Base-by-base conservation (phyloP, 2,113 vertebrate genomes). In the Tretioscincus oriximinensis region DNA sequence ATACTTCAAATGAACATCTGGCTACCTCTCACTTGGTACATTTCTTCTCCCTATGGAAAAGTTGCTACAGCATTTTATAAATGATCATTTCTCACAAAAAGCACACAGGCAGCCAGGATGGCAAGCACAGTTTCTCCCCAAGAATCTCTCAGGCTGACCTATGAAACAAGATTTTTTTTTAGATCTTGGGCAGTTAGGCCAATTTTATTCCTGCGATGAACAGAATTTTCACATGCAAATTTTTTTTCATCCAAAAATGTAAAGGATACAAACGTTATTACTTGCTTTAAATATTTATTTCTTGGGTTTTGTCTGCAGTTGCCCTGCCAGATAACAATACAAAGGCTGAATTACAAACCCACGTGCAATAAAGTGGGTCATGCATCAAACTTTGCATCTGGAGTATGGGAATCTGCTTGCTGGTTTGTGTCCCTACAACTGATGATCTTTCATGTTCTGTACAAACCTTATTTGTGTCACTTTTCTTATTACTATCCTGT, bases 141-240 rank as follows among this genome's bases (percentile, higher is more conserved):
- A 31, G 72, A 31, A 26, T 5, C 41, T 41, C 47, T 49, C 41
- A 74, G 54, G 47, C 80, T 81, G 64, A 73, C 31, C 72, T 51
- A 22, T 74, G 47, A 75, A 81, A 75, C 63, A 68, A 49, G 35
- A n/a, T 41, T 41, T 76, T 76, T 75, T 58, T n/a, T 69, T 22
- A 20, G n/a, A 21, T 54, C 12, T 35, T 41, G 61, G 51, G 65
- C 80, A 76, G 49, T n/a, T 54, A 21, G 47, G 45, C 67, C 72
- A 79, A 63, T 82, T 60, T 68, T 76, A 76, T 70, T 58, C 80
- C 70, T 70, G 65, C 69, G 65, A 54, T 70, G 61, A 24, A 76
- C 54, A 26, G 14, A 69, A 28, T 69, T 58, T 70, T 82, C 54
- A 76, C 69, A 68, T 76, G 73, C 58, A 76, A 61, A 82, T 54